These are phyloP conservation scores for Pelmatolapia mariae DNA, from an alignment of 2,113 vertebrate genomes.

Conservation along the genomic window DNA sequence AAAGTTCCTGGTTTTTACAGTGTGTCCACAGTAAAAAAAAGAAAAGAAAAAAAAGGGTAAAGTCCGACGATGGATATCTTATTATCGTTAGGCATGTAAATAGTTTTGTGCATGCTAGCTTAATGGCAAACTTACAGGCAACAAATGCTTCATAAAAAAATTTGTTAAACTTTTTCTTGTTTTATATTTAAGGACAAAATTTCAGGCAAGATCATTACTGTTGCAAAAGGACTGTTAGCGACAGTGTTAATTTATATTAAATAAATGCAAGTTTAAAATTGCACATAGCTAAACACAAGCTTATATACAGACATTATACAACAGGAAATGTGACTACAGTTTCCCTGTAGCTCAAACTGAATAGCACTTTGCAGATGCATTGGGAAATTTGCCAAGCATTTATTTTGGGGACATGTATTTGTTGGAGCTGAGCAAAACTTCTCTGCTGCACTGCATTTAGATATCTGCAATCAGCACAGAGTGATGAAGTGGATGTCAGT, in stretches of 20 bases:
- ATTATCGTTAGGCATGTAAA: accelerated
- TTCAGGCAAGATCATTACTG: background rate
- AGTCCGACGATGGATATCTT: accelerated
- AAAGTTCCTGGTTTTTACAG: accelerated
- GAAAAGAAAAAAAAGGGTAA: background rate
- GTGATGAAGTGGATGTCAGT: background rate
- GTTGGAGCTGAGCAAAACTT: background rate
- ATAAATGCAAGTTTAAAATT: background rate
- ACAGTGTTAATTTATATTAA: background rate
- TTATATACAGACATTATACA: background rate
- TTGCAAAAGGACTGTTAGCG: background rate
- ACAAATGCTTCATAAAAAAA: background rate
- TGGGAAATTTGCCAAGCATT: background rate
- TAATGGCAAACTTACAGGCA: background rate
- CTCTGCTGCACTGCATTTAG: background rate
- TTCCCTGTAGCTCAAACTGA: background rate
- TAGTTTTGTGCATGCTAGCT: background rate
- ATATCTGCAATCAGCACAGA: background rate
- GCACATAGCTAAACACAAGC: background rate
- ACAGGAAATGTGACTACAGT: background rate
- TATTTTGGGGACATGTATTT: background rate
- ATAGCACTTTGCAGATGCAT: background rate
- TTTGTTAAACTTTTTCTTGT: background rate
- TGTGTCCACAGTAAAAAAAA: background rate
- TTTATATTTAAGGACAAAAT: background rate